phyloP scores from a whole-genome alignment of 2,797 vertebrate genomes.

The Prunella strophiata region DNA sequence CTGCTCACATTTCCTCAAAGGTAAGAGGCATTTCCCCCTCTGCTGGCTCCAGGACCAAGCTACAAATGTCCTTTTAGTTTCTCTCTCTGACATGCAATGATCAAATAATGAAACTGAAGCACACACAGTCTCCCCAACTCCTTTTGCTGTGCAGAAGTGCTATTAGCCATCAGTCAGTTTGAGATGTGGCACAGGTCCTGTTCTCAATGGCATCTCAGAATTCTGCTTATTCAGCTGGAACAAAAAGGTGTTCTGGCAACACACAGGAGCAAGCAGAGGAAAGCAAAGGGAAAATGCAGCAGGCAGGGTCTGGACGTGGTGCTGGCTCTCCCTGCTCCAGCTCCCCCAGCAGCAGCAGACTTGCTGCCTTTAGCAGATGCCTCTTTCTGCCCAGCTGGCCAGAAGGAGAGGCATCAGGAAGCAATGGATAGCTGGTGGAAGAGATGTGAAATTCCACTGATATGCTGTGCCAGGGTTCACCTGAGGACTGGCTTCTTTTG shows the following conservation, averaged over 20 bases:
- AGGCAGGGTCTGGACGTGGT: background rate
- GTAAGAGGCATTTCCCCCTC: background rate
- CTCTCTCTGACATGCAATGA: background rate
- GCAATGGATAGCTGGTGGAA: background rate
- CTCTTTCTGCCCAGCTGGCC: conserved; percentile 2
- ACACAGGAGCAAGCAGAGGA: background rate
- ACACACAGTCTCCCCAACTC: background rate
- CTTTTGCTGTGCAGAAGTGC: background rate
- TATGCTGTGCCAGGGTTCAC: background rate
- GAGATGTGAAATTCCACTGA: background rate
- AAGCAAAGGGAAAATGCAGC: conserved; percentile 2
- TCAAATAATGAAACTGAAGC: background rate
- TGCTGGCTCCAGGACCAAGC: background rate
- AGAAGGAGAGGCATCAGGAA: background rate
- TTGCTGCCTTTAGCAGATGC: background rate
- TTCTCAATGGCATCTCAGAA: background rate
- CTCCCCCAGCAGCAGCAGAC: background rate
- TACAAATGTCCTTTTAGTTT: background rate
- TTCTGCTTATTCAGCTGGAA: conserved; percentile 37
- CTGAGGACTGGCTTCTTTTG: background rate
- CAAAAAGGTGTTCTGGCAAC: background rate
- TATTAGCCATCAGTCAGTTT: background rate
- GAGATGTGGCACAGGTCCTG: background rate
- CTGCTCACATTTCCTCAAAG: background rate
- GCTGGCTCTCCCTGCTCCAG: background rate